phyloP scores from a whole-genome alignment of 2,888 invertebrate genomes.

The Trachelus troglodyta region DNA sequence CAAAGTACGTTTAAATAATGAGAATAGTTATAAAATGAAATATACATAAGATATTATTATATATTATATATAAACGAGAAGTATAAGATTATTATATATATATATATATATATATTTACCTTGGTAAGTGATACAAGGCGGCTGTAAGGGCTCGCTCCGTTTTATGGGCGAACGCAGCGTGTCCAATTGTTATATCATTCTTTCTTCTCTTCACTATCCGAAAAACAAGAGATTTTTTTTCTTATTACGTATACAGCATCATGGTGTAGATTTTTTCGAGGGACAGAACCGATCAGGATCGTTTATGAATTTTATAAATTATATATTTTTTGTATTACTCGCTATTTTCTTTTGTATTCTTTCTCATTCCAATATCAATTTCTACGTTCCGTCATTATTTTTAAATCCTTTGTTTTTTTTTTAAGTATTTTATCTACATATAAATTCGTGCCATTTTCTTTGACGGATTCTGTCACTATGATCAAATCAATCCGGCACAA shows the following conservation, averaged over 20 bases:
- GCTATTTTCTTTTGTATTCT: background rate
- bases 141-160: constrained; percentile 51
- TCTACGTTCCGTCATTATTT: background rate
- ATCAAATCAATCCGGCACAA: background rate
- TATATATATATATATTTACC: constrained; percentile 52
- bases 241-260: background rate
- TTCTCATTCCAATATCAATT: background rate
- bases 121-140: constrained; percentile 62
- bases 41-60: constrained; percentile 64
- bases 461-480: background rate
- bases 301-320: background rate
- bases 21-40: constrained; percentile 63
- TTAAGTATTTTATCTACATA: background rate
- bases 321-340: background rate
- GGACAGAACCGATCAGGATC: background rate
- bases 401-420: background rate
- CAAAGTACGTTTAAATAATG: constrained; percentile 52
- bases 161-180: background rate
- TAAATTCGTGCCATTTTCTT: background rate
- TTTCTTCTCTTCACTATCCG: background rate
- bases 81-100: constrained; percentile 22
- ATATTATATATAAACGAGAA: constrained; percentile 51
- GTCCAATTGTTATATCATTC: background rate
- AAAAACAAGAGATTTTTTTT: background rate
- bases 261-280: background rate